Evolutionary conservation across 1,140 invertebrate genomes (phyloP), one percentile per base, ranked within the genome.

Genomic region (Drosophila arizonae): DNA sequence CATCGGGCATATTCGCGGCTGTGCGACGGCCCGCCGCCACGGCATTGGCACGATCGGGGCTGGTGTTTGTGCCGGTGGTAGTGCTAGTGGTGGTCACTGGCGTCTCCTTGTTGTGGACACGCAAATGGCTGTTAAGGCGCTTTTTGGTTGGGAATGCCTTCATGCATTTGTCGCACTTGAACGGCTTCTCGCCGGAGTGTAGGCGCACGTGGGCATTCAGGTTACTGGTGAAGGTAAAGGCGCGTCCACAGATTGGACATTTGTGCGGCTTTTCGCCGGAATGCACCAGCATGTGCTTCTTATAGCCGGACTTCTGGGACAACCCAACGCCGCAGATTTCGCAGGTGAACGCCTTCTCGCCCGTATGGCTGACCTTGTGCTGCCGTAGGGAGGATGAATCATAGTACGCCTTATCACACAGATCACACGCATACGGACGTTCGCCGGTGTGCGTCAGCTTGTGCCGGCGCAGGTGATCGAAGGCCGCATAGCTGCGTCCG

Each of bases 161-260:
- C 21, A 69, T 58, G 74, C 90, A 91, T 33, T 79, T 48, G 0
- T 82, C 62, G 21, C 90, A 91, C 39, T 90, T 82, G 15, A 79
- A 88, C 0, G 86, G 81, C 88, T 96, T 96, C 82, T 96, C 95
- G 8, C 95, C 94, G 28, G 93, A 94, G 86, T 97, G 96, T n/a
- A 82, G 73, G 3, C 89, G 92, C 86, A 93, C 94, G 92, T 92
- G 94, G 72, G 92, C 92, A 33, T 91, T 90, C 17, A 92, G 72
- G 72, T 92, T 92, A 65, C 90, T 91, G 28, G 91, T 91, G 24
- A 90, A 91, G 3, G 90, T 88, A 26, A 92, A 92, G 52, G 81
- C 76, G 10, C 82, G 77, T 5, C 71, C 81, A 63, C 91, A 92
- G 28, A 91, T 77, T 50, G 61, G 85, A n/a, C 91, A 92, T 17